A percentile compares a stretch with the other conserved stretches of the same genome.
These are phyloP conservation scores for Plestiodon gilberti DNA, from an alignment of 2,113 vertebrate genomes.

Conservation along the genomic window DNA sequence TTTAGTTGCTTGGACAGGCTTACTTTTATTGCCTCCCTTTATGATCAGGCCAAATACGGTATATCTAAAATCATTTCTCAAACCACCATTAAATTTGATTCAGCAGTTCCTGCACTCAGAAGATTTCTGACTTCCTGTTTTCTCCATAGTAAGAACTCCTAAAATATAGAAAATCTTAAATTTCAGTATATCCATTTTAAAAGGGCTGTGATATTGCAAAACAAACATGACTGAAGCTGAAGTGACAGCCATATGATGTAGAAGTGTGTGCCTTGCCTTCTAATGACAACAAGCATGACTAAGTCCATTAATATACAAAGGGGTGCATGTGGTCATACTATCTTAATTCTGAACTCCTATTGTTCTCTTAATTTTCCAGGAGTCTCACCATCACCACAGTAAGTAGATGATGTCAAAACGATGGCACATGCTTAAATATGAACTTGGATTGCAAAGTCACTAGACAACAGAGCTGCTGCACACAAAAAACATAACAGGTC, in stretches of 20 bases:
- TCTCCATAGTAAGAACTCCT: neutral
- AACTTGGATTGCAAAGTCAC: conserved; percentile 30
- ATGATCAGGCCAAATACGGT: neutral
- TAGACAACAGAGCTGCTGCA: neutral
- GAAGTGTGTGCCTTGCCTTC: conserved; percentile 42
- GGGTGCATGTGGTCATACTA: conserved; percentile 30
- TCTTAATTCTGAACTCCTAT: conserved; percentile 34
- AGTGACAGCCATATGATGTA: conserved; percentile 49
- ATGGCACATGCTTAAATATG: conserved; percentile 3
- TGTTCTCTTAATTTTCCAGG: conserved; percentile 45
- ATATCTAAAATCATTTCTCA: neutral
- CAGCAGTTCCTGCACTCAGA: neutral
- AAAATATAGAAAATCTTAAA: neutral
- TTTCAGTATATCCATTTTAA: neutral
- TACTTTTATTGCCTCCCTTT: neutral
- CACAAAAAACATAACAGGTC: neutral
- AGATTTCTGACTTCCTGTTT: neutral
- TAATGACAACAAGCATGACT: conserved; percentile 52
- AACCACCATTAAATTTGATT: neutral
- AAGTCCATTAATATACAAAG: conserved; percentile 51
- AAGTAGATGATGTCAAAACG: neutral
- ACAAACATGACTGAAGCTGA: conserved; percentile 11
- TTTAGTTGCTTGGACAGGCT: neutral
- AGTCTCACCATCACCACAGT: conserved; percentile 8
- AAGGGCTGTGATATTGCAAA: neutral